These are phyloP conservation scores for Drosophila melanica DNA, from an alignment of 1,140 invertebrate species.

Conservation along the genomic window DNA sequence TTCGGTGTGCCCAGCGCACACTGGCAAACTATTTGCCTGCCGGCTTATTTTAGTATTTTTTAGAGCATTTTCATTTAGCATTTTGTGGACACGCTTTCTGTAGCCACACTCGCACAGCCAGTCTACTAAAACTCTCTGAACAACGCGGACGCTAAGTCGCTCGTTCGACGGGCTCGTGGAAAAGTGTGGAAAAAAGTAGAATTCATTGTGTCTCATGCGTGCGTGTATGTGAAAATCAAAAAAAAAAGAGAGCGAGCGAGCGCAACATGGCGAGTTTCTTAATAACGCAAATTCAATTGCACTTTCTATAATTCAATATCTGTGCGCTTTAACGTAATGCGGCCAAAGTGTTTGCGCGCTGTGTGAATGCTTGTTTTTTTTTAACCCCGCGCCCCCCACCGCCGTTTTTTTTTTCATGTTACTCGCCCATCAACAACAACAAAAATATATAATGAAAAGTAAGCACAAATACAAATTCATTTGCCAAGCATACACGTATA, in stretches of 20 bases:
- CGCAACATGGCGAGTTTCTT: slow-evolving; percentile 66
- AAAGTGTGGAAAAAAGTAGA: slow-evolving; percentile 24
- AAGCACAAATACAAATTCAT: slow-evolving; percentile 30
- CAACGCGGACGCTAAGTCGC: slow-evolving; percentile 34
- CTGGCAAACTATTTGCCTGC: not conserved
- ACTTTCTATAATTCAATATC: slow-evolving; percentile 47
- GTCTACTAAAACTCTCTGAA: slow-evolving; percentile 49
- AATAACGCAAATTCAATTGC: slow-evolving; percentile 52
- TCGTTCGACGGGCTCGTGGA: slow-evolving; percentile 44
- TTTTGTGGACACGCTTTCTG: not conserved
- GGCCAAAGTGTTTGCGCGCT: slow-evolving; percentile 39
- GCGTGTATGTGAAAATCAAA: slow-evolving; percentile 32
- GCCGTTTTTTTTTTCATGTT: slow-evolving; percentile 10
- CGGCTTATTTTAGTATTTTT: not conserved
- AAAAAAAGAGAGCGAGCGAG: slow-evolving; percentile 34
- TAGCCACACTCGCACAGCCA: slow-evolving; percentile 8
- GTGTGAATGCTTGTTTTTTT: slow-evolving; percentile 41
- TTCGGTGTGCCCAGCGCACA: not conserved
- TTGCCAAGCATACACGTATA: not conserved
- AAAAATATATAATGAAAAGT: slow-evolving; percentile 52
- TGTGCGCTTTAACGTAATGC: slow-evolving; percentile 32
- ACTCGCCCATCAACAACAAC: slow-evolving; percentile 30
- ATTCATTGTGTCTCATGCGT: slow-evolving; percentile 48
- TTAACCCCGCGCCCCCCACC: slow-evolving; percentile 1
- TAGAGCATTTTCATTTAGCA: not conserved